A percentile compares a stretch with the other conserved stretches of the same genome.
Conservation (phyloP, 2,797 vertebrate species). For the Megaceryle alcyon region DNA sequence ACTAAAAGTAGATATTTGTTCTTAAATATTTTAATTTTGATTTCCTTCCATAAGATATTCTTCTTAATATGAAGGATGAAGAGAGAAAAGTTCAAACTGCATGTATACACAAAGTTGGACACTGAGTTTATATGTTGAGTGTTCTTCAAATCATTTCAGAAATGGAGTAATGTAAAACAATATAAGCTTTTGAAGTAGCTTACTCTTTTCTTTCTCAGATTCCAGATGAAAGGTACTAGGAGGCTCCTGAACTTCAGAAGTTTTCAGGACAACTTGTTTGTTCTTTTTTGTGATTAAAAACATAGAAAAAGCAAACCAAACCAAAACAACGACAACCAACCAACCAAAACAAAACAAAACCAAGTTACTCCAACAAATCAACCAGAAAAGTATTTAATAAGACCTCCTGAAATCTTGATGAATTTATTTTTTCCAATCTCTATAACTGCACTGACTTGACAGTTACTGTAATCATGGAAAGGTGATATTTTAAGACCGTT, state of each 20-base stretch:
- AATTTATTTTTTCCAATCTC: background rate
- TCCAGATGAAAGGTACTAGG: background rate
- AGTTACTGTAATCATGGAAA: background rate
- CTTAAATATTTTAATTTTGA: background rate
- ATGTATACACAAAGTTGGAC: background rate
- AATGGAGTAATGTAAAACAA: background rate
- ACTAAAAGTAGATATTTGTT: background rate
- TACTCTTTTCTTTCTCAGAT: background rate
- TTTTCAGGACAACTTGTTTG: background rate
- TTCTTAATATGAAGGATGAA: background rate
- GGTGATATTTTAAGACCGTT: background rate
- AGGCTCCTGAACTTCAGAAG: accelerated
- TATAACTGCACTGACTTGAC: background rate
- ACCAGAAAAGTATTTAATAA: background rate
- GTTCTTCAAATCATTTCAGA: background rate
- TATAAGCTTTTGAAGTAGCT: background rate
- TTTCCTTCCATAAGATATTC: background rate
- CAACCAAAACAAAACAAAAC: background rate
- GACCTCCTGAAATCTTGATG: background rate
- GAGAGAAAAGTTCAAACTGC: background rate
- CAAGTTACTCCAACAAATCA: background rate
- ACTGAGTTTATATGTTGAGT: background rate
- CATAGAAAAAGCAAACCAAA: background rate
- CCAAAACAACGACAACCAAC: too few relatives aligned
- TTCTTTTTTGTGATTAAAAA: background rate